Evolutionary conservation across 1,140 invertebrate species (phyloP).

Genomic region (Odontomachus brunneus): DNA sequence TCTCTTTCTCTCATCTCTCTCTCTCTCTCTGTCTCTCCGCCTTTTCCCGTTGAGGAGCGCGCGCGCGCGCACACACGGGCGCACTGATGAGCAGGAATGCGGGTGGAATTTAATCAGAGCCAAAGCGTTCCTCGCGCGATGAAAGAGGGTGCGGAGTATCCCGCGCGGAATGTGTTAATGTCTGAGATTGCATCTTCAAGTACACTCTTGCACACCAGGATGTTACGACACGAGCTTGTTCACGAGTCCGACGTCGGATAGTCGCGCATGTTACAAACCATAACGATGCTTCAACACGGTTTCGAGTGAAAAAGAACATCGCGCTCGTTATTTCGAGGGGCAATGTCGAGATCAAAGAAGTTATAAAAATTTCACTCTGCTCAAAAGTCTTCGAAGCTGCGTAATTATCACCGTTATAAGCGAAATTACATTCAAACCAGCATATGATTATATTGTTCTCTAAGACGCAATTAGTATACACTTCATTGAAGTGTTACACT

Average conservation of each 20-base stretch:
- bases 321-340: background rate
- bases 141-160: slow-evolving; percentile 4
- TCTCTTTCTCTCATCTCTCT: slow-evolving; percentile 19
- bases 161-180: slow-evolving; percentile 29
- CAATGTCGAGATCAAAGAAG: too few species aligned
- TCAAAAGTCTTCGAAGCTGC: too few species aligned
- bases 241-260: background rate
- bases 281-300: background rate
- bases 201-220: slow-evolving; percentile 1
- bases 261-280: background rate
- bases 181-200: slow-evolving; percentile 43
- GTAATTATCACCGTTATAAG: too few species aligned
- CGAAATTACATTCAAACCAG: too few species aligned
- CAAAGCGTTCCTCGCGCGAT: slow-evolving; percentile 17
- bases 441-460: too few species aligned
- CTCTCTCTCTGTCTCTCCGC: background rate
- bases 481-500: too few species aligned
- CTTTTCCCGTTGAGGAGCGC: slow-evolving; percentile 19
- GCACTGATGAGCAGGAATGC: slow-evolving; percentile 32
- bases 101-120: slow-evolving; percentile 66
- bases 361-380: too few species aligned
- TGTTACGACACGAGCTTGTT: slow-evolving; percentile 17
- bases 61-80: background rate
- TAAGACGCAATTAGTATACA: too few species aligned
- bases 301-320: background rate